Base-by-base conservation (phyloP, 2,113 vertebrate species). In the Vombatus ursinus region DNA sequence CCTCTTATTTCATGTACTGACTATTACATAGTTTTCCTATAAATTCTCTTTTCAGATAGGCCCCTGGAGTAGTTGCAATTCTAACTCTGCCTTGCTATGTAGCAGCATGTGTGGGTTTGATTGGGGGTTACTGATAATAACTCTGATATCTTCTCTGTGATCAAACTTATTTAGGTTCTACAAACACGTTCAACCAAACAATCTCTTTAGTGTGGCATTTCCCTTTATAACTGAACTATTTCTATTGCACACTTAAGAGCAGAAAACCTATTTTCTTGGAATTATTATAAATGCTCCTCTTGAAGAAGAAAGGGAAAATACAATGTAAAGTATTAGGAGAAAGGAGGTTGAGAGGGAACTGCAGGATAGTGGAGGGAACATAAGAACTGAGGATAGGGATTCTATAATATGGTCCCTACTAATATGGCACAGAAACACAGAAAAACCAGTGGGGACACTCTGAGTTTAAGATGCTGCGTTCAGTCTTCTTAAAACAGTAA, bases 201-300 rank as follows among this genome's bases (percentile, higher is more conserved):
- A 44, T 5, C 68, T 84, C n/a, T 84, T 22, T 2, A 44, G n/a
- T 28, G 0, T 4, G 52, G 52, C 1, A 61, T 26, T 53, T n/a
- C 52, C 61, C 51, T 54, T 3, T 12, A 31, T 90, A 48, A 89
- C 23, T 0, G 23, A 54, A 51, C 68, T 31, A 3, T n/a, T 25
- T 48, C n/a, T 84, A 4, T 84, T 84, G 68, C 19, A 2, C n/a
- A 84, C n/a, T 44, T 9, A 52, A 52, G 23, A 24, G 47, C 92
- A 90, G 77, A 84, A 94, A 96, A 54, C 52, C 5, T 0, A 8
- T 90, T 94, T 95, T 93, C 61, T 92, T 92, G 89, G 89, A 77
- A 89, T 91, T 8, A 93, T 10, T 96, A 96, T 94, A 97, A 94
- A 48, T 51, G 77, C 95, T 96, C 95, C 95, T 96, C 44, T 95